Evolutionary conservation across 2,888 invertebrate genomes (phyloP).

Genomic region (Artemia sinica): DNA sequence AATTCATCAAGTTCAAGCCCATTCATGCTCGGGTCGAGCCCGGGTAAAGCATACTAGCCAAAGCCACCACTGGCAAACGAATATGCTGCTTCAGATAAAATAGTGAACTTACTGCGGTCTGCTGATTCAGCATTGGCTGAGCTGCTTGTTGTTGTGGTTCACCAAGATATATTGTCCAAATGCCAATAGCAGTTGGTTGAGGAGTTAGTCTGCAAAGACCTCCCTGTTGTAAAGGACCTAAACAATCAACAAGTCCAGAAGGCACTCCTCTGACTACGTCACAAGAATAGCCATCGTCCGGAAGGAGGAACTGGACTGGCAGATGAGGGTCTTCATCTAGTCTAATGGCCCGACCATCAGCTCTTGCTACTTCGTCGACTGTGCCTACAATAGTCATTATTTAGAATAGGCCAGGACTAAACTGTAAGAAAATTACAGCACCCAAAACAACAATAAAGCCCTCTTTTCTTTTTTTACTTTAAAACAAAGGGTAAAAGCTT

Average conservation of each 20-base stretch:
- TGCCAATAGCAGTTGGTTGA: constrained; percentile 73
- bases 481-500: no score
- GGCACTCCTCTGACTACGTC: constrained; percentile 89
- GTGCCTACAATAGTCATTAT: constrained; percentile 46
- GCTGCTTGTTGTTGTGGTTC: constrained; percentile 27
- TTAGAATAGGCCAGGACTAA: constrained; percentile 1
- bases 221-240: constrained; percentile 61
- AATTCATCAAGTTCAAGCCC: no score
- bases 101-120: constrained; percentile 14
- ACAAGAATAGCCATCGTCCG: constrained; percentile 94
- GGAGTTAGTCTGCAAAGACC: constrained; percentile 76
- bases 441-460: no score
- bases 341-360: constrained; percentile 73
- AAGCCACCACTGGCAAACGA: background rate
- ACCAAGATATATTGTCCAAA: constrained; percentile 87
- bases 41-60: no score
- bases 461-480: no score
- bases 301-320: constrained; percentile 73
- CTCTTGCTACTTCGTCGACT: constrained; percentile 74
- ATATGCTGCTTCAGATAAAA: background rate
- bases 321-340: constrained; percentile 72
- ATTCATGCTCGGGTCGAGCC: no score
- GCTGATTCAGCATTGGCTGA: constrained; percentile 21
- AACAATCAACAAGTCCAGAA: constrained; percentile 62
- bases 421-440: no score